A percentile compares a stretch with the other conserved stretches of the same genome.
Conservation (phyloP, 2,113 vertebrate species). For the Dendrocopos noguchii region DNA sequence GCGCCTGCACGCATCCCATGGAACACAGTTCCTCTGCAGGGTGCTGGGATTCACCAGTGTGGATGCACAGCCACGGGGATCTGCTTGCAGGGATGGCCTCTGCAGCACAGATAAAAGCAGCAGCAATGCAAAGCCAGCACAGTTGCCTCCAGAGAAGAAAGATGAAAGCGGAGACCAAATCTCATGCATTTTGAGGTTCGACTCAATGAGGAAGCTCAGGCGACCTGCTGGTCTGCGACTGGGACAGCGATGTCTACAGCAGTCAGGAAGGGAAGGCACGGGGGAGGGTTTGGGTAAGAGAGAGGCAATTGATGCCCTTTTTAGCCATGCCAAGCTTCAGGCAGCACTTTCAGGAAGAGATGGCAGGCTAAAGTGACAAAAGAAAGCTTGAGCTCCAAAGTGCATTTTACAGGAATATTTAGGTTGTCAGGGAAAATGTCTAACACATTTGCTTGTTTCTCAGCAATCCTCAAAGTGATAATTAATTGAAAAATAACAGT, state of each 20-base stretch:
- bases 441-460: conserved; percentile 67
- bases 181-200: background rate
- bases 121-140: background rate
- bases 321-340: background rate
- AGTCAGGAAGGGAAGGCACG: background rate
- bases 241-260: background rate
- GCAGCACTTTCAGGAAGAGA: background rate
- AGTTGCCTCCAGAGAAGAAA: background rate
- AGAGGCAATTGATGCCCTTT: background rate
- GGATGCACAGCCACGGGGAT: background rate
- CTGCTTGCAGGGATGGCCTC: background rate
- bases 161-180: background rate
- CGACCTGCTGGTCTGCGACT: background rate
- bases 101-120: background rate
- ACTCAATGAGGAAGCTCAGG: background rate
- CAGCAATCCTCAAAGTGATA: conserved; percentile 69
- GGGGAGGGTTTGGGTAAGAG: background rate
- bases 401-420: conserved; percentile 51
- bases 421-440: conserved; percentile 65
- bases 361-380: conserved; percentile 12
- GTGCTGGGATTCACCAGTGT: background rate
- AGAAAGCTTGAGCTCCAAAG: conserved; percentile 38
- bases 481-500: conserved; percentile 73
- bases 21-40: background rate
- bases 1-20: rapidly evolving